Evolutionary conservation across 2,113 vertebrate genomes (phyloP).

Genomic region (Probosciger aterrimus): DNA sequence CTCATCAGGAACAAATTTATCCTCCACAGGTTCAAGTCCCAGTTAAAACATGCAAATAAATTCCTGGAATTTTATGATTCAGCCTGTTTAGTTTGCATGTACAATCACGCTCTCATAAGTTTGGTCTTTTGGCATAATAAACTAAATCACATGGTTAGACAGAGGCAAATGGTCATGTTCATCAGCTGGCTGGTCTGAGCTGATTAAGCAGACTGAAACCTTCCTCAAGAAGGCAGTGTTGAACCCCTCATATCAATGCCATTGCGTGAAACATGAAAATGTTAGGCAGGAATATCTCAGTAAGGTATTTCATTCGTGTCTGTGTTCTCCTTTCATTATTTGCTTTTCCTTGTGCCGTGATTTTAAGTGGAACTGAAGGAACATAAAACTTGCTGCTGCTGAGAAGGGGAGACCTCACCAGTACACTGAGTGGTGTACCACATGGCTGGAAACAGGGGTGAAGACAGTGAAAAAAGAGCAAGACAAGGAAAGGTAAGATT

Average conservation of each 20-base stretch:
- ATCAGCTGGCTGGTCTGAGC: neutral
- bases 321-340: neutral
- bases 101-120: neutral
- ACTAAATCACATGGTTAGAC: neutral
- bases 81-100: neutral
- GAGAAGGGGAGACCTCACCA: neutral
- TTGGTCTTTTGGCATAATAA: neutral
- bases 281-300: neutral
- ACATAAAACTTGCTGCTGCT: neutral
- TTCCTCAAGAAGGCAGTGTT: neutral
- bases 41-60: neutral
- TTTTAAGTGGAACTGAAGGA: neutral
- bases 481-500: neutral
- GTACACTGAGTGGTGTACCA: rapidly evolving
- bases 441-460: neutral
- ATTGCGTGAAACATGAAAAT: neutral
- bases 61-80: neutral
- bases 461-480: neutral
- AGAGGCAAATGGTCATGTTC: neutral
- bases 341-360: neutral
- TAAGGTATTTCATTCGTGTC: neutral
- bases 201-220: neutral
- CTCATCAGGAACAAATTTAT: neutral
- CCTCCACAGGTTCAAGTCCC: neutral
- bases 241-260: neutral